Conservation (phyloP, 30 jellyfish, hydroid and myxozoan species). For the Aurelia sp. region DNA sequence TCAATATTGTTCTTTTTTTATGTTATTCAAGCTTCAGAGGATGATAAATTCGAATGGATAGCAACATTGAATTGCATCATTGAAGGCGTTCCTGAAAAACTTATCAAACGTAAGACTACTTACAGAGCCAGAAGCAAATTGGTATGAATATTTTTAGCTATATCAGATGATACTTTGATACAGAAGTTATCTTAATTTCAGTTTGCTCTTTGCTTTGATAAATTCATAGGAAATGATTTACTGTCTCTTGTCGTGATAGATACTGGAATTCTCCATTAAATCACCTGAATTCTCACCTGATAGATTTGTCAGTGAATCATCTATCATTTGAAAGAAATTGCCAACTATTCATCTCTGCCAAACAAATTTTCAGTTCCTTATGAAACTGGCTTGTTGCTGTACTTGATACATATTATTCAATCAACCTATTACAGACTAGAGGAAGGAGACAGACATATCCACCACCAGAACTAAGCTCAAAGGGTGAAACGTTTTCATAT, state of each 20-base stretch:
- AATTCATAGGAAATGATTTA: neutral
- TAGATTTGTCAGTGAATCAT: too few species aligned
- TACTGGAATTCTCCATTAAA: too few species aligned
- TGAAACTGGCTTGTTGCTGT: too few species aligned
- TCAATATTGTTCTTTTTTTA: neutral
- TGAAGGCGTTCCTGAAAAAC: constrained; percentile 79
- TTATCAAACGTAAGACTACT: constrained; percentile 56
- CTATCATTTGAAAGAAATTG: too few species aligned
- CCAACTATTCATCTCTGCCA: too few species aligned
- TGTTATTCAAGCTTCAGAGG: constrained; percentile 46
- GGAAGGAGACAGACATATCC: constrained; percentile 49
- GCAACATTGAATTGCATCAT: constrained; percentile 55
- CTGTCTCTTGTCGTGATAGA: too few species aligned
- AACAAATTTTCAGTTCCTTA: too few species aligned
- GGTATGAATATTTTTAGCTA: neutral
- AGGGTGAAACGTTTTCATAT: constrained; percentile 55
- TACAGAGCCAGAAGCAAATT: constrained; percentile 37
- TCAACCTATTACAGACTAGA: constrained; percentile 5
- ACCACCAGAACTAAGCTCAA: constrained; percentile 54
- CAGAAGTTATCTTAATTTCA: neutral
- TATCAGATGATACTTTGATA: constrained; percentile 1
- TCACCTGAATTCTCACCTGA: too few species aligned
- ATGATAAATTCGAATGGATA: constrained; percentile 72
- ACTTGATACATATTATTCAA: too few species aligned
- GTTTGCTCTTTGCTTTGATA: neutral